Base-by-base conservation (phyloP, 2,797 vertebrate genomes). In the Spizella passerina region DNA sequence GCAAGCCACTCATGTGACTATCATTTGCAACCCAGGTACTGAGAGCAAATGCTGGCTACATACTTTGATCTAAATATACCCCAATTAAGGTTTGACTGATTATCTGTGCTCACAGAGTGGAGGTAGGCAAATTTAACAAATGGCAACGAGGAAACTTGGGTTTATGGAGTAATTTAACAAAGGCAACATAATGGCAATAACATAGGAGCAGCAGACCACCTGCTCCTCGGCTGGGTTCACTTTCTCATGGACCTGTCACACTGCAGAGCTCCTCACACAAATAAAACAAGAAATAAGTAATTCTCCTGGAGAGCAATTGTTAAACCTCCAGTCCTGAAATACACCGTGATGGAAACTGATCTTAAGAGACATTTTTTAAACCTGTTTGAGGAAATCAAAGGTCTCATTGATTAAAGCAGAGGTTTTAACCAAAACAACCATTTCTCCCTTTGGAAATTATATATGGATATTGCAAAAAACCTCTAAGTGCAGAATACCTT, bases 1-100 rank as follows among this genome's bases (percentile, higher is more conserved):
- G 94, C 87, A 97, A 96, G 87, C 89, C 94, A 95, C 95, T 96
- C 92, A 93, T 87, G 92, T 96, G 94, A 95, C 94, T 93, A 86
- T 96, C 92, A 73, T 90, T 96, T 92, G 94, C 95, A 94, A 94
- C 82, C 60, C 95, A 96, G 89, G 91, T 89, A 93, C 78, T 91
- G 76, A 60, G 68, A 94, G 93, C 65, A 87, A 94, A 81, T 0
- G 16, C 55, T 90, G 71, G 72, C 86, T 95, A 72, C 92, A 90
- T 91, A 75, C 72, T 96, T 91, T 91, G 85, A 87, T 96, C 93
- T 91, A 91, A 93, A 83, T 86, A 90, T 86, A 95, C 63, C 82
- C 82, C 82, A 94, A 76, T 95, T 93, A 95, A 89, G 69, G 60
- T 61, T 93, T 88, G 78, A 94, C 89, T 94, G 95, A 95, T 96